Base-by-base conservation (phyloP, 2,113 vertebrate genomes). In the Rhagologus leucostigma region DNA sequence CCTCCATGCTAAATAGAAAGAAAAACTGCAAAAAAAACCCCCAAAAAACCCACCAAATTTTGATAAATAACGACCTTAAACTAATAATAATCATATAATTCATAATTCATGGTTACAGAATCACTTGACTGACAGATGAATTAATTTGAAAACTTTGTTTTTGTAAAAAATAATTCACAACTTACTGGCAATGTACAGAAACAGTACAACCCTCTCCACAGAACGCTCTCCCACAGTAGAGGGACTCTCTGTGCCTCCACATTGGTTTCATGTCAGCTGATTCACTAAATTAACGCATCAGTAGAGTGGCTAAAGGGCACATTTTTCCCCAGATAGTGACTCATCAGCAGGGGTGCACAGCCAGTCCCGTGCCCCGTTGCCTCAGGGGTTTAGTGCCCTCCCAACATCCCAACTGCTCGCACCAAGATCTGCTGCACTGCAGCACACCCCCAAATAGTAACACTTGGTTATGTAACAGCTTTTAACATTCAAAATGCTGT, bases 401-500 rank as follows among this genome's bases (percentile, higher is more conserved):
- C 71, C 30, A 19, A 30, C 50, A 52, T 35, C 55, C 59, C 89
- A 18, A 14, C 0, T 14, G 37, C 80, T 60, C 1, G 0, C 24
- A n/a, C 62, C 13, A 3, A 24, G 79, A 75, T 80, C 82, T 84
- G 90, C 93, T 52, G 83, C 95, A 92, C 87, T 94, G 90, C 95
- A 95, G 93, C 90, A 96, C 68, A 77, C 79, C 83, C 93, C 79
- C 88, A 86, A 94, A 97, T 89, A 97, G 92, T 75, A 96, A 95
- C 93, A 91, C 85, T 88, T 13, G 4, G 56, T 95, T 96, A 95
- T 15, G 57, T 88, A 80, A 93, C 2, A 1, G 68, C 82, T 78
- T 94, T 91, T 80, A 93, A 62, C 88, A 93, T 92, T 90, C 85
- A 35, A 44, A 93, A 74, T 1, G 55, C 87, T 86, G 17, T 77